Percentiles rank a stretch among this genome's conserved stretches.
Conservation (phyloP, 2,888 invertebrate species). For the Lasioglossum villosulum region DNA sequence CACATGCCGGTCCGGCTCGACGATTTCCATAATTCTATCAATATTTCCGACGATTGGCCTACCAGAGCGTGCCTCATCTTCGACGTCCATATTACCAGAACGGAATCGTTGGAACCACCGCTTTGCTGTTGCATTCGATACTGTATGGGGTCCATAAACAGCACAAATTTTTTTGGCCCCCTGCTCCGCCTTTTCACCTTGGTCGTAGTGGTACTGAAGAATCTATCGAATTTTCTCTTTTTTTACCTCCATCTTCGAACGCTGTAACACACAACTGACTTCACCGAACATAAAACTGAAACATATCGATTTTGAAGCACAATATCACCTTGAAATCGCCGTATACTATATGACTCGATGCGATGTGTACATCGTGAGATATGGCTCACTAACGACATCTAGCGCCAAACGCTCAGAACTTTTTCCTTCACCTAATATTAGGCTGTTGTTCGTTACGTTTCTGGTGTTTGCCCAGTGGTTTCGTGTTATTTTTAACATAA, state of each 20-base stretch:
- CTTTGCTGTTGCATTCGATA: slow-evolving; percentile 37
- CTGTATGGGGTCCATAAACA: slow-evolving; percentile 29
- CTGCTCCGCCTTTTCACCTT: slow-evolving; percentile 27
- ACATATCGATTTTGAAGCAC: too few relatives aligned
- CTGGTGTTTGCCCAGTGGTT: too few relatives aligned
- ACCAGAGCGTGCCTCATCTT: neutral
- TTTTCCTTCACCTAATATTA: neutral
- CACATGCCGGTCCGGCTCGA: neutral
- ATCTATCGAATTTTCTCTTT: neutral
- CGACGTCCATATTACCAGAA: neutral
- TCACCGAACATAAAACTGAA: too few relatives aligned
- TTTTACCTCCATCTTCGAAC: too few relatives aligned
- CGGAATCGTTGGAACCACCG: slow-evolving; percentile 28
- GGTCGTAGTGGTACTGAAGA: slow-evolving; percentile 26
- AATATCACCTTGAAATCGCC: neutral
- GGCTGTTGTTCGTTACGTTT: too few relatives aligned
- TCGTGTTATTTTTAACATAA: too few relatives aligned
- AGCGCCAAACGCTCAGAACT: neutral
- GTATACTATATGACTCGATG: neutral
- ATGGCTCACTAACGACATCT: neutral
- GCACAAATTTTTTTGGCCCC: slow-evolving; percentile 32
- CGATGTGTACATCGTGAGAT: neutral
- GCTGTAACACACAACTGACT: too few relatives aligned
- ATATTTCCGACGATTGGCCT: neutral
- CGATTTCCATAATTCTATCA: slow-evolving; percentile 3